Percentiles rank a stretch among this genome's conserved stretches.
These are phyloP conservation scores for Prunella strophiata DNA, from an alignment of 2,797 vertebrate species.

Conservation along the genomic window DNA sequence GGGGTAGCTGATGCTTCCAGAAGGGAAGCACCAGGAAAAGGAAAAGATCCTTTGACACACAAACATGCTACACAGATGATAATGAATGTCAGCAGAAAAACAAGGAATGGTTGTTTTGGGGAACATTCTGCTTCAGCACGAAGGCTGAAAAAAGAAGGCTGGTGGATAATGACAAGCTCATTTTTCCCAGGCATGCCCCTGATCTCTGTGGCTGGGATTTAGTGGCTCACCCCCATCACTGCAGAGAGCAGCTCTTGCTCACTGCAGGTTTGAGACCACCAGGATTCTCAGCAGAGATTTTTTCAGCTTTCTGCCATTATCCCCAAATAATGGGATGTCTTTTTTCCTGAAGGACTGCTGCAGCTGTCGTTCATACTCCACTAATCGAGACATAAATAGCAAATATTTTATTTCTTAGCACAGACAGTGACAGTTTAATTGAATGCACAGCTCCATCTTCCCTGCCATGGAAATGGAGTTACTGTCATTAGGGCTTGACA, in stretches of 20 bases:
- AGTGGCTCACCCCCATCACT: neutral
- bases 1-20: neutral
- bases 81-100: neutral
- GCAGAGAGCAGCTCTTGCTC: conserved; percentile 13
- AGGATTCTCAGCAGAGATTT: conserved; percentile 18
- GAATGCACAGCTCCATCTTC: conserved; percentile 10
- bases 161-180: neutral
- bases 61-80: neutral
- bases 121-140: neutral
- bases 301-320: conserved; percentile 16
- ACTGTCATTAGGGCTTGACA: conserved; percentile 33
- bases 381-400: conserved; percentile 23
- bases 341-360: conserved; percentile 8
- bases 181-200: conserved; percentile 9
- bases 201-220: neutral
- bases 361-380: neutral
- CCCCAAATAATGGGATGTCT: neutral
- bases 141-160: neutral
- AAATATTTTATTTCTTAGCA: conserved; percentile 35
- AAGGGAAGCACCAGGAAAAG: neutral
- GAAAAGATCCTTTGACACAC: neutral
- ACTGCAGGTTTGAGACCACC: conserved; percentile 20
- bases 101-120: neutral
- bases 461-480: neutral
- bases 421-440: conserved; percentile 38